Evolutionary conservation across 2,888 invertebrate genomes (phyloP).

Genomic region (Hemaris fuciformis): DNA sequence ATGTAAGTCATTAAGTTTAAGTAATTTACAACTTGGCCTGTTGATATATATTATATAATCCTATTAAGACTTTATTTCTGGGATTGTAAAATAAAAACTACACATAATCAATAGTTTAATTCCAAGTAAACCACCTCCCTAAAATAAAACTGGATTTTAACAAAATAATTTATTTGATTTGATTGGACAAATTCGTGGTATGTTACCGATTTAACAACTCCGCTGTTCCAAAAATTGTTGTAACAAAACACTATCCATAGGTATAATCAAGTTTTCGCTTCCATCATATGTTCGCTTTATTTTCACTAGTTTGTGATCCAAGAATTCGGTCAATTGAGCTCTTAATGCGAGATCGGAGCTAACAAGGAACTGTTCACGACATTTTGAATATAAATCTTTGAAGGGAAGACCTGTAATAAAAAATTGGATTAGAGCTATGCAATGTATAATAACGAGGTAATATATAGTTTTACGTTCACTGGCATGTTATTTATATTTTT

Average conservation of each 20-base stretch:
- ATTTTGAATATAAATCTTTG: conserved; percentile 91
- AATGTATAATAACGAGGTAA: neutral
- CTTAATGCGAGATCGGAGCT: conserved; percentile 95
- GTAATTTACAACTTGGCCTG: conserved; percentile 82
- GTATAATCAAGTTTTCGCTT: conserved; percentile 90
- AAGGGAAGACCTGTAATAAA: conserved; percentile 88
- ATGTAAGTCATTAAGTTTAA: conserved; percentile 82
- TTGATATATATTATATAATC: conserved; percentile 81
- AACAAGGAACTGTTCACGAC: conserved; percentile 94
- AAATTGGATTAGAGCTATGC: neutral
- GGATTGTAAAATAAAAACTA: conserved; percentile 81
- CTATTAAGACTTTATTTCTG: conserved; percentile 81
- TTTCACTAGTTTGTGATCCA: conserved; percentile 95
- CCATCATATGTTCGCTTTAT: conserved; percentile 90
- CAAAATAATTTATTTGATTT: neutral
- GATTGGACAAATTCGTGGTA: neutral
- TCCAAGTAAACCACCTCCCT: conserved; percentile 18
- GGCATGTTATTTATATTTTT: too few species aligned
- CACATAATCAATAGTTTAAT: conserved; percentile 56
- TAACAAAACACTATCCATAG: conserved; percentile 86
- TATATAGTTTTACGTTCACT: neutral
- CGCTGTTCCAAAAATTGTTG: conserved; percentile 89
- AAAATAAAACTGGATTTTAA: neutral
- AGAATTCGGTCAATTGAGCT: conserved; percentile 96
- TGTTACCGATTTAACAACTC: conserved; percentile 38